Conservation (phyloP, 2,888 invertebrate species). For the Colostygia pectinataria region DNA sequence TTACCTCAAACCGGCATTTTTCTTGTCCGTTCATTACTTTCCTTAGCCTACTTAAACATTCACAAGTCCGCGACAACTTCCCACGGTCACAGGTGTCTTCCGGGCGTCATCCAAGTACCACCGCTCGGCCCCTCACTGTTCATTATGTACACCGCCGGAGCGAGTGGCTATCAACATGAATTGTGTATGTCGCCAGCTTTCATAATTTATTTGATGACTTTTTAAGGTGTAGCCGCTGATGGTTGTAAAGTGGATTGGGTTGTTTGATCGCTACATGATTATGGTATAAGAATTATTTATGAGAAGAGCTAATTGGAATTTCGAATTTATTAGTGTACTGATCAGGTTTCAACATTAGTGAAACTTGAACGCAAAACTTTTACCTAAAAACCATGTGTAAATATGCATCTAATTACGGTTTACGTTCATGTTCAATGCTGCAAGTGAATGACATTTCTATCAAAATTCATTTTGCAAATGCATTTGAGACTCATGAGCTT, state of each 20-base stretch:
- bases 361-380: too few relatives aligned
- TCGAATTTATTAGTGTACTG: background rate
- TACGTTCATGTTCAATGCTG: too few relatives aligned
- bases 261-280: conserved; percentile 22
- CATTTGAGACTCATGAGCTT: too few relatives aligned
- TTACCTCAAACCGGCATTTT: too few relatives aligned
- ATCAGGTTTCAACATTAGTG: background rate
- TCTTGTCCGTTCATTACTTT: conserved; percentile 5
- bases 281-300: conserved; percentile 26
- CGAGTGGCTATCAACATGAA: conserved; percentile 51
- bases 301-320: conserved; percentile 14
- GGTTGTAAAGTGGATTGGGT: conserved; percentile 32
- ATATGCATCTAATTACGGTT: too few relatives aligned
- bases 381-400: too few relatives aligned
- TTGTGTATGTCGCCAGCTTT: conserved; percentile 47
- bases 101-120: conserved; percentile 32
- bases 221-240: conserved; percentile 32
- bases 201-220: conserved; percentile 42
- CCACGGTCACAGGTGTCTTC: conserved; percentile 54
- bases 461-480: too few relatives aligned
- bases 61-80: conserved; percentile 32
- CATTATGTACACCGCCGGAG: conserved; percentile 36
- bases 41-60: conserved; percentile 23
- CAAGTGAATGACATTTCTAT: too few relatives aligned
- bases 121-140: conserved; percentile 37